phyloP scores from a whole-genome alignment of 1,140 invertebrate genomes.

The Bombus difficillimus region DNA sequence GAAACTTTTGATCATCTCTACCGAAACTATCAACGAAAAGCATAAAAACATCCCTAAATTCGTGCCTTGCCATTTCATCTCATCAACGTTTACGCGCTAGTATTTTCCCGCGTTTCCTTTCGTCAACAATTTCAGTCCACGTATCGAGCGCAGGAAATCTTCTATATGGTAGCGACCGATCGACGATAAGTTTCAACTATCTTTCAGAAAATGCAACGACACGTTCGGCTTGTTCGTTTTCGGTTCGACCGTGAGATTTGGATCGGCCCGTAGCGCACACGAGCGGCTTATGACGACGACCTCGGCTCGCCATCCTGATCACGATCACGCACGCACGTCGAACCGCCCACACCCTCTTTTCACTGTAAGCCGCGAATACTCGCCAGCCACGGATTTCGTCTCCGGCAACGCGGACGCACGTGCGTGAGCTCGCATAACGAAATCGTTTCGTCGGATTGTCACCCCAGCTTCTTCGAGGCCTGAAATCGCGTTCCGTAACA shows the following conservation, averaged over 20 bases:
- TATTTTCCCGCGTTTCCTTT: too few relatives aligned
- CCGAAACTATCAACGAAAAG: too few relatives aligned
- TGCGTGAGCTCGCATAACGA: slow-evolving; percentile 54
- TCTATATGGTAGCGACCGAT: neutral
- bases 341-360: slow-evolving; percentile 72
- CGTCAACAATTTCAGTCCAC: too few relatives aligned
- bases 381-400: neutral
- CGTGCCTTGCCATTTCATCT: too few relatives aligned
- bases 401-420: slow-evolving; percentile 37
- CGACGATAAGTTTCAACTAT: neutral
- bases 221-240: slow-evolving; percentile 19
- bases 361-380: neutral
- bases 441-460: slow-evolving; percentile 45
- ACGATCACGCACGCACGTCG: slow-evolving; percentile 78
- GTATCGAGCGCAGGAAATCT: neutral
- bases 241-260: slow-evolving; percentile 62
- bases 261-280: slow-evolving; percentile 68
- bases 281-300: slow-evolving; percentile 71
- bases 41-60: too few relatives aligned
- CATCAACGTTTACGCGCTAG: too few relatives aligned
- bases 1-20: too few relatives aligned
- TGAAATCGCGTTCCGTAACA: slow-evolving; percentile 11
- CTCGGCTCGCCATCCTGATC: slow-evolving; percentile 77
- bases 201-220: neutral
- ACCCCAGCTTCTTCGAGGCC: neutral